phyloP scores from a whole-genome alignment of 2,888 invertebrate genomes.

The Dolomedes plantarius region DNA sequence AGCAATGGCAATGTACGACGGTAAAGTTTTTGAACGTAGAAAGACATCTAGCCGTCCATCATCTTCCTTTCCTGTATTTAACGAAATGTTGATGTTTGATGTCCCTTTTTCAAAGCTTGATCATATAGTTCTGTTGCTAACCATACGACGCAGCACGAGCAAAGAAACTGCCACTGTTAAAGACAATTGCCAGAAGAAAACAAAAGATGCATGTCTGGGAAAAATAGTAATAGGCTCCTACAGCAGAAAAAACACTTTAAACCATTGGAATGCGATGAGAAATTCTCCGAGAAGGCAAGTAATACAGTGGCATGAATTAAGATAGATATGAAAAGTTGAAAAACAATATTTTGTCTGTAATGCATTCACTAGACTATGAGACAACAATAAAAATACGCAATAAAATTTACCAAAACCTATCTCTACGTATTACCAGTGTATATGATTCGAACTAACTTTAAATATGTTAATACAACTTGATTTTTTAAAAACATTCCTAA shows the following conservation, averaged over 20 bases:
- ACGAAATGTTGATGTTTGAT: slow-evolving; percentile 69
- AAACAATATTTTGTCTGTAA: too few relatives aligned
- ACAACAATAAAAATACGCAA: too few relatives aligned
- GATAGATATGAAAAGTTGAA: slow-evolving; percentile 20
- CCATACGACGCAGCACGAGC: slow-evolving; percentile 17
- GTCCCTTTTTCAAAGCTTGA: slow-evolving; percentile 54
- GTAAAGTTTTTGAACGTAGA: slow-evolving; percentile 55
- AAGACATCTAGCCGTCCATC: slow-evolving; percentile 54
- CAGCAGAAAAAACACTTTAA: slow-evolving; percentile 34
- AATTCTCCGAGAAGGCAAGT: slow-evolving; percentile 58
- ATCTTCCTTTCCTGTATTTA: slow-evolving; percentile 54
- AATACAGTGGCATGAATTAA: slow-evolving; percentile 61
- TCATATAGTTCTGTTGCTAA: slow-evolving; percentile 37
- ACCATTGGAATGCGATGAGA: slow-evolving; percentile 60
- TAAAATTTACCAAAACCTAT: too few relatives aligned
- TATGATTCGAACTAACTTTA: too few relatives aligned
- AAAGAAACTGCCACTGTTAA: neutral
- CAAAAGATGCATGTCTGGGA: slow-evolving; percentile 49
- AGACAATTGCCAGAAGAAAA: neutral
- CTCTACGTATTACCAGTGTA: too few relatives aligned
- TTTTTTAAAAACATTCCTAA: too few relatives aligned
- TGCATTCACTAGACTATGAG: too few relatives aligned
- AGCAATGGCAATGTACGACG: slow-evolving; percentile 58
- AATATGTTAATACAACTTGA: too few relatives aligned
- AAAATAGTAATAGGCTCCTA: slow-evolving; percentile 54